Evolutionary conservation across 2,113 vertebrate species (phyloP), one percentile per base, ranked within the genome.

Genomic region (Verasper variegatus): DNA sequence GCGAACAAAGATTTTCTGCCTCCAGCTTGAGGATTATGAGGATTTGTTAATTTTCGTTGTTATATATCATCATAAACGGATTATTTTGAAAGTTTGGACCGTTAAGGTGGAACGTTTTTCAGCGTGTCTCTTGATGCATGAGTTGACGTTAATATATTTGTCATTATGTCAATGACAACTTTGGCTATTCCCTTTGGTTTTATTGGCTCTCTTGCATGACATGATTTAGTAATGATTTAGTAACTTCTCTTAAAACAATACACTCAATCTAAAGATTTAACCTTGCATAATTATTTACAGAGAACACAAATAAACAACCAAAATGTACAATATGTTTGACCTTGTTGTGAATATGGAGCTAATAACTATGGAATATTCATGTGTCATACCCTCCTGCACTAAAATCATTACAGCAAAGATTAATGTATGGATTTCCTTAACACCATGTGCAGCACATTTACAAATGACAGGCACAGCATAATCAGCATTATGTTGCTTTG

Each of bases 401-500:
- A 74, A 68, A 78, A 90, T 86, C 75, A 85, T 85, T 86, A 74
- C 61, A 24, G 75, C 71, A 47, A 31, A 79, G 68, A 88, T 76
- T 81, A 81, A 88, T 91, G 70, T 76, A 87, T 84, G 78, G 82
- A 81, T 82, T 84, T 88, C 51, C 71, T 64, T 66, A 82, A 84
- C 74, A 58, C 81, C 55, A 49, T 76, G 74, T 86, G 78, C 68
- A 67, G 72, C 81, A 82, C 82, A 86, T 89, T 89, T 82, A 68
- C 75, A 66, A 85, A 77, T 78, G 81, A 84, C 88, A 82, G 86
- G 81, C 77, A 63, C 64, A 68, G 60, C 82, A 86, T 87, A 85
- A 91, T 90, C 85, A 85, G 77, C 84, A 87, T 76, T 58, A 76
- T 81, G 86, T 87, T 69, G 67, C 86, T 89, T 90, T 92, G 82